These are phyloP conservation scores for Monomorium pharaonis DNA, from an alignment of 1,140 invertebrate species.

Conservation along the genomic window DNA sequence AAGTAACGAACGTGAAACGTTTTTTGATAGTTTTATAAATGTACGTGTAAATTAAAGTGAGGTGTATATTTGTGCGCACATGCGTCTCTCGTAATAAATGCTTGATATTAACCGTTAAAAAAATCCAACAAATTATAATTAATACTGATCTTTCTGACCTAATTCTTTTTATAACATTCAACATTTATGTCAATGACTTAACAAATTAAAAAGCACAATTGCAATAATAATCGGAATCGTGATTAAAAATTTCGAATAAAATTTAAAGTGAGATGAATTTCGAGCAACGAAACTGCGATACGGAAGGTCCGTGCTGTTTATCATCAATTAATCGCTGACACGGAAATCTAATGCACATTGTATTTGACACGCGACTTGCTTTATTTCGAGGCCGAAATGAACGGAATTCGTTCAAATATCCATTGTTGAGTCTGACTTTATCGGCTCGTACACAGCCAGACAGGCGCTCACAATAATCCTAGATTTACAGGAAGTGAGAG, in stretches of 20 bases:
- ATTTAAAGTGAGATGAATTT: neutral
- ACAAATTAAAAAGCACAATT: neutral
- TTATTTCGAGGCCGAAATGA: conserved; percentile 34
- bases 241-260: neutral
- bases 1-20: conserved; percentile 8
- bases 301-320: neutral
- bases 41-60: neutral
- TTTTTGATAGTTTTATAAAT: neutral
- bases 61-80: neutral
- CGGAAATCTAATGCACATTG: conserved; percentile 10
- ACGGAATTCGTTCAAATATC: conserved; percentile 34
- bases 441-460: conserved; percentile 13
- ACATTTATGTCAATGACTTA: neutral
- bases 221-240: neutral
- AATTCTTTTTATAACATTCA: neutral
- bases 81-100: neutral
- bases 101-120: neutral
- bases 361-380: neutral
- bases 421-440: conserved; percentile 44
- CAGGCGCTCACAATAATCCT: conserved; percentile 30
- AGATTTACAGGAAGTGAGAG: conserved; percentile 25
- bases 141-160: neutral
- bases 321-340: neutral
- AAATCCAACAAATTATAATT: neutral
- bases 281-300: neutral